Conservation (phyloP, 2,797 vertebrate genomes). For the Schizopygopsis pylzovi region DNA sequence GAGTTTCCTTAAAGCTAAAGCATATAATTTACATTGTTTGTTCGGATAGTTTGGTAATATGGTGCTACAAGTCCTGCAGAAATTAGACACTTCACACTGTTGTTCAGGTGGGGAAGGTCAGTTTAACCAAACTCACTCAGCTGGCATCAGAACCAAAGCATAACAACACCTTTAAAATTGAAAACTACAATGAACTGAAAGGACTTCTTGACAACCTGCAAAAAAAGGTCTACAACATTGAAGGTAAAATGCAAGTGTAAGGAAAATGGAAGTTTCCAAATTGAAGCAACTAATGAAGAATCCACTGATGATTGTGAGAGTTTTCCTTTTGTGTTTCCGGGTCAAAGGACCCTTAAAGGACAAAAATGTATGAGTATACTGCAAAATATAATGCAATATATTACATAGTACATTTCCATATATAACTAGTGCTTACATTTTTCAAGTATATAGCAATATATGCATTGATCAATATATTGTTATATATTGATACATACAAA, state of each 20-base stretch:
- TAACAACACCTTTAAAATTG: slow-evolving; percentile 75
- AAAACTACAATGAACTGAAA: slow-evolving; percentile 74
- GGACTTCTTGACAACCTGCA: slow-evolving; percentile 76
- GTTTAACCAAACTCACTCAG: slow-evolving; percentile 28
- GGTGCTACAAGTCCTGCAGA: background rate
- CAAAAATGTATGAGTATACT: too few species aligned
- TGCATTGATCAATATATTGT: too few species aligned
- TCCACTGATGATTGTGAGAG: too few species aligned
- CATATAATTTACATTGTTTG: too few species aligned
- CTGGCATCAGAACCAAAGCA: slow-evolving; percentile 77
- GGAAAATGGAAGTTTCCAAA: too few species aligned
- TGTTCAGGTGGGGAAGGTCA: slow-evolving; percentile 70
- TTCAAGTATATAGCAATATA: too few species aligned
- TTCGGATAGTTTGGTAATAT: too few species aligned
- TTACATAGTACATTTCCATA: too few species aligned
- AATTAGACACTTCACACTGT: background rate
- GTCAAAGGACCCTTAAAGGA: background rate
- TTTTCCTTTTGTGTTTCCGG: background rate
- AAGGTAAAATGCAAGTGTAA: slow-evolving; percentile 71
- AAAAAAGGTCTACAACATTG: slow-evolving; percentile 78
- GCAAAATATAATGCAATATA: too few species aligned
- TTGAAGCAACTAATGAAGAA: background rate
- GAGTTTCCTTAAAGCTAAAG: slow-evolving; percentile 42
- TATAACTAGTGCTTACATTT: too few species aligned
- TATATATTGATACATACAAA: too few species aligned